A percentile compares a stretch with the other conserved stretches of the same genome.
Conservation (phyloP, 2,797 vertebrate species). For the Danio kyathit region DNA sequence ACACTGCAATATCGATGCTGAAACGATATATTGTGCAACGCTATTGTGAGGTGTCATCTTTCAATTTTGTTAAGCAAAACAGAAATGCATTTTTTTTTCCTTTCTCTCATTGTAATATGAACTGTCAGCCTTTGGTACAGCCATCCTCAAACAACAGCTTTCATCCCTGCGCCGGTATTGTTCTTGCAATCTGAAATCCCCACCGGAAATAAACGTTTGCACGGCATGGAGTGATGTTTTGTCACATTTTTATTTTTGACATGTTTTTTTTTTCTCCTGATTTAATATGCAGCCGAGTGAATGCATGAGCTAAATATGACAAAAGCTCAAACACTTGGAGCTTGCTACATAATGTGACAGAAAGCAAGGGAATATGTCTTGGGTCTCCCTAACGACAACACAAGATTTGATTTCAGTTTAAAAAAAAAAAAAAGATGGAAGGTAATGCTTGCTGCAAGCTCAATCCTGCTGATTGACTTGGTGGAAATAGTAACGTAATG, state of each 20-base stretch:
- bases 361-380: slow-evolving; percentile 27
- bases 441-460: slow-evolving; percentile 32
- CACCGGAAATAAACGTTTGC: slow-evolving; percentile 48
- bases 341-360: slow-evolving; percentile 39
- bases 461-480: slow-evolving; percentile 20
- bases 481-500: slow-evolving; percentile 38
- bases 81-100: background rate
- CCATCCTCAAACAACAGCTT: slow-evolving; percentile 16
- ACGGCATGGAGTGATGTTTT: slow-evolving; percentile 48
- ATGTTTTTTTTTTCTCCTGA: slow-evolving; percentile 37
- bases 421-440: slow-evolving; percentile 45
- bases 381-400: slow-evolving; percentile 49
- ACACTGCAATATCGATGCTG: too few relatives aligned
- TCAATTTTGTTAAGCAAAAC: background rate
- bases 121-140: slow-evolving; percentile 17
- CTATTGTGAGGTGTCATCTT: background rate
- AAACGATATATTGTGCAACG: too few relatives aligned
- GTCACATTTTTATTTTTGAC: slow-evolving; percentile 32
- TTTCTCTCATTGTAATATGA: background rate
- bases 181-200: slow-evolving; percentile 53
- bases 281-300: slow-evolving; percentile 35
- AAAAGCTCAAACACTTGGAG: slow-evolving; percentile 52
- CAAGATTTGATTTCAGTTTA: slow-evolving; percentile 52
- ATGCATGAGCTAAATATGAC: slow-evolving; percentile 42
- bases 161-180: slow-evolving; percentile 5